phyloP scores from a whole-genome alignment of 2,113 vertebrate species.

The Proteles cristata region DNA sequence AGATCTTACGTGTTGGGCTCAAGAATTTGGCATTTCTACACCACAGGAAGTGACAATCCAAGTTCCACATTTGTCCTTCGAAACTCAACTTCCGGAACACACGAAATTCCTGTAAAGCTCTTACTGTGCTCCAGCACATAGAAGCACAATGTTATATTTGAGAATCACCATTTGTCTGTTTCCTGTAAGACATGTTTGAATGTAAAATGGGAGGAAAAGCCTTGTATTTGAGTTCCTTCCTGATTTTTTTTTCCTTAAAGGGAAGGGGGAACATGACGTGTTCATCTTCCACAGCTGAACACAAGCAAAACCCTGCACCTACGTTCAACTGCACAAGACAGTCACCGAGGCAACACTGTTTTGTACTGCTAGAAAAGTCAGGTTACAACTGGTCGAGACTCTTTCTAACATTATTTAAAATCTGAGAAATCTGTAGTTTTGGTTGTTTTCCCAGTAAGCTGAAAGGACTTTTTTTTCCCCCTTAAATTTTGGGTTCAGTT shows the following conservation, averaged over 20 bases:
- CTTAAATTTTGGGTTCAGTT: conserved; percentile 28
- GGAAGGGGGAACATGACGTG: neutral
- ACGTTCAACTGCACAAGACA: neutral
- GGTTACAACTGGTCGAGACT: neutral
- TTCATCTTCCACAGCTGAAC: conserved; percentile 28
- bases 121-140: conserved; percentile 29
- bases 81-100: conserved; percentile 62
- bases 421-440: neutral
- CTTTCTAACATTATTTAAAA: conserved; percentile 50
- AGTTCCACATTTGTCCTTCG: conserved; percentile 63
- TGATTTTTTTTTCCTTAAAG: conserved; percentile 54
- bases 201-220: conserved; percentile 82
- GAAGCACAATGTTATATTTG: conserved; percentile 67
- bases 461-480: conserved; percentile 19
- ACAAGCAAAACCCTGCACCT: conserved; percentile 24
- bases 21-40: conserved; percentile 41
- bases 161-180: conserved; percentile 76
- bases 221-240: conserved; percentile 79
- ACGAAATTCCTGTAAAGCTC: conserved; percentile 65
- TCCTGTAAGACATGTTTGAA: conserved; percentile 74
- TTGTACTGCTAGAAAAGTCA: neutral
- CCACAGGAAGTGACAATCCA: conserved; percentile 59
- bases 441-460: conserved; percentile 33
- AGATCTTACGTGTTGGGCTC: neutral
- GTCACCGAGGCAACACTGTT: neutral